These are phyloP conservation scores for Micromussa lordhowensis DNA, from an alignment of 92 coral and sea anemone species.

Conservation along the genomic window DNA sequence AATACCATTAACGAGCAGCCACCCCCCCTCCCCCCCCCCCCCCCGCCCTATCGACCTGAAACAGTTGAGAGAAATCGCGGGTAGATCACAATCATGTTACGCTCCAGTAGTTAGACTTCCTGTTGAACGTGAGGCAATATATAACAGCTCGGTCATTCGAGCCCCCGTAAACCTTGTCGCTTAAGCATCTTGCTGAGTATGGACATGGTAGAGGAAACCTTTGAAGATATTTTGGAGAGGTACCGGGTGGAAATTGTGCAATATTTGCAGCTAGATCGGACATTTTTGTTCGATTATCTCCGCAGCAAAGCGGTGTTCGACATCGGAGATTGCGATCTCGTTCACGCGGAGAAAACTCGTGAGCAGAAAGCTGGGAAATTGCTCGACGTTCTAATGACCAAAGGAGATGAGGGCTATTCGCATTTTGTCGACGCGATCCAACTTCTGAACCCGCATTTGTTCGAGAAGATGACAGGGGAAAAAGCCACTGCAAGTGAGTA, in stretches of 20 bases:
- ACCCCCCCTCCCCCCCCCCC: not conserved
- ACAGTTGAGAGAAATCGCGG: not conserved
- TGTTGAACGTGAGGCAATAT: constrained; percentile 8
- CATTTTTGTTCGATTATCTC: constrained; percentile 79
- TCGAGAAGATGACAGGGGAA: constrained; percentile 82
- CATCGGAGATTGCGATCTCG: constrained; percentile 82
- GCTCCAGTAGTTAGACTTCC: constrained; percentile 13
- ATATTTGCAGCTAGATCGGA: constrained; percentile 75
- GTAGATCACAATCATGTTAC: not conserved
- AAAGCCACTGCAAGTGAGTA: constrained; percentile 85
- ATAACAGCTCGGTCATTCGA: not conserved
- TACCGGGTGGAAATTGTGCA: constrained; percentile 85
- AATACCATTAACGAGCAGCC: too few relatives aligned
- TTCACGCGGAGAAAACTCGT: constrained; percentile 74
- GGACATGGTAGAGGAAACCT: constrained; percentile 53
- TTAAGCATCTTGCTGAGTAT: constrained; percentile 11
- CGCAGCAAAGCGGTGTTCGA: constrained; percentile 83
- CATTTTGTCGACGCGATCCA: constrained; percentile 87
- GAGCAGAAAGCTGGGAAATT: constrained; percentile 80
- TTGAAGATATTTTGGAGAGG: constrained; percentile 71
- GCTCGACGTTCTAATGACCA: constrained; percentile 72
- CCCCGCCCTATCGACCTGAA: not conserved
- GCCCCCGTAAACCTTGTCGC: not conserved
- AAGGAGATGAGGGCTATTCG: constrained; percentile 76
- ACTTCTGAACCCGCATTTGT: constrained; percentile 76